A percentile compares a stretch with the other conserved stretches of the same genome.
These are phyloP conservation scores for Ephestia elutella DNA, from an alignment of 1,140 invertebrate genomes.

Conservation along the genomic window DNA sequence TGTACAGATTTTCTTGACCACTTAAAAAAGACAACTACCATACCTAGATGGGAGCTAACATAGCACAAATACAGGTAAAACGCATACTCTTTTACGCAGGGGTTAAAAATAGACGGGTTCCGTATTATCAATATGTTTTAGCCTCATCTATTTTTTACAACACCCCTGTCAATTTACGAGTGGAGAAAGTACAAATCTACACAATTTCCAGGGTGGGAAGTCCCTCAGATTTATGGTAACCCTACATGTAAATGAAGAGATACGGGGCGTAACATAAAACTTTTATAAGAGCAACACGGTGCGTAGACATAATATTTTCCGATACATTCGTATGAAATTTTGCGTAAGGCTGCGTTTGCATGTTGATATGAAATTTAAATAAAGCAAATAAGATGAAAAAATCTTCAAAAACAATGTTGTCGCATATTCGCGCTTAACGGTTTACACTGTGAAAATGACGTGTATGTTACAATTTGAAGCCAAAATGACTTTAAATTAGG, in stretches of 20 bases:
- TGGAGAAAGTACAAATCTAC: neutral
- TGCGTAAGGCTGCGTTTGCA: neutral
- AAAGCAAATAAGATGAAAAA: too few species aligned
- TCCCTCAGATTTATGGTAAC: slow-evolving; percentile 7
- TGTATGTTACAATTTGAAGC: too few species aligned
- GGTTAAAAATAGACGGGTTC: too few species aligned
- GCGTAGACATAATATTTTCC: slow-evolving; percentile 11
- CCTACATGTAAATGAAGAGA: slow-evolving; percentile 28
- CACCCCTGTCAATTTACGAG: neutral
- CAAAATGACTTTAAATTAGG: too few species aligned
- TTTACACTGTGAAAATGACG: too few species aligned
- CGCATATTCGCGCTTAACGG: too few species aligned
- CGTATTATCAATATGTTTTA: neutral
- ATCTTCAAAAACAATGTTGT: too few species aligned
- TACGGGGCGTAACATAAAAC: slow-evolving; percentile 27
- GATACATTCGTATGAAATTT: slow-evolving; percentile 11
- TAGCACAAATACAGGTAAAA: too few species aligned
- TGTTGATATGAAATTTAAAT: neutral
- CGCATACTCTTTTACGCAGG: too few species aligned
- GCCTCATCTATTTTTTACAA: neutral
- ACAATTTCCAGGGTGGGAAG: neutral
- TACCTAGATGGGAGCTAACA: too few species aligned
- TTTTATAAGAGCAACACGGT: slow-evolving; percentile 22
- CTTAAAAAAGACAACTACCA: too few species aligned
- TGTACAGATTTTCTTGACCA: too few species aligned